Evolutionary conservation across 2,888 invertebrate genomes (phyloP), one percentile per base, ranked within the genome.

Genomic region (Perizoma affinitatum): DNA sequence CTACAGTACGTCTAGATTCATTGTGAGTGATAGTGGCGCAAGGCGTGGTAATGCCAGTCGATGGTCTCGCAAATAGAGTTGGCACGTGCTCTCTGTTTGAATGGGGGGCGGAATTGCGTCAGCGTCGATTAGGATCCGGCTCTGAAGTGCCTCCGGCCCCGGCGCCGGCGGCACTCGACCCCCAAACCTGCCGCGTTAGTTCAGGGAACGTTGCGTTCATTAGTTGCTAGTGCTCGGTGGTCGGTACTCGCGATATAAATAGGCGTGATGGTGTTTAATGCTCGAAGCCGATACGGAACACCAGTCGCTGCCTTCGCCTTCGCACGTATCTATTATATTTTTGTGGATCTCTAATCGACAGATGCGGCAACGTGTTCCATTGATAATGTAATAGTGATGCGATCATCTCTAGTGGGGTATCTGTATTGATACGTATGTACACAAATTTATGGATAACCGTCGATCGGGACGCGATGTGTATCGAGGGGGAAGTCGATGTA

Each of bases 301-400:
- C 49, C 58, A 59, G 57, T 63, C 6, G 36, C 46, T 68, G 67
- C 68, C 64, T 69, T 66, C 69, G 73, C 74, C 68, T 70, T 58
- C 69, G 72, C 68, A 33, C 51, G 69, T 67, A 56, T 53, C 61
- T 59, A 71, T 72, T 66, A 69, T 72, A 70, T 71, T 73, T 75
- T 70, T 70, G 75, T 75, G 71, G 69, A 69, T 73, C 62, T 61
- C 69, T 74, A 70, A 75, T 77, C 66, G 68, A 70, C 64, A 64
- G 64, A 54, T 61, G 63, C 68, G 53, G 62, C 47, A 63, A 57
- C 69, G 70, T 41, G 49, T 52, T 35, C 50, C 44, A 34, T 43
- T 55, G 49, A 43, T 9, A 48, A 42, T 9, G 46, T n/a, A n/a
- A 42, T 54, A 54, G 54, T 36, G 41, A 9, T 48, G 48, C 43